A percentile compares a stretch with the other conserved stretches of the same genome.
phyloP scores from a whole-genome alignment of 2,888 invertebrate species.

The Agrotis puta region DNA sequence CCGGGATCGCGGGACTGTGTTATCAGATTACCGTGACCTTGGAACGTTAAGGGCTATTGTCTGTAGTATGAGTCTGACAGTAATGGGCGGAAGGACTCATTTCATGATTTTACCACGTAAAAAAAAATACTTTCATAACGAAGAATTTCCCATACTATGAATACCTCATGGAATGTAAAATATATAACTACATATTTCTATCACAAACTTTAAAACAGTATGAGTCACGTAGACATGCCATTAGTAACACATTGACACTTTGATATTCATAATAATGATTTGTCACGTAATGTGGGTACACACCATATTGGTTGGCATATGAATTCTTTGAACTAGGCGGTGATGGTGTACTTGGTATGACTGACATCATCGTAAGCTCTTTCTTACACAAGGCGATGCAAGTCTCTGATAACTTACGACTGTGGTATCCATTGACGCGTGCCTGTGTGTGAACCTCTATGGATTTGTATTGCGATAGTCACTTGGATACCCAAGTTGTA shows the following conservation, averaged over 20 bases:
- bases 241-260: slow-evolving; percentile 14
- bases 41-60: too few species aligned
- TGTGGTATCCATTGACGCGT: too few species aligned
- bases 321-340: slow-evolving; percentile 9
- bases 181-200: slow-evolving; percentile 16
- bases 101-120: too few species aligned
- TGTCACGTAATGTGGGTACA: slow-evolving; percentile 64
- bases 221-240: slow-evolving; percentile 46
- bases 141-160: slow-evolving; percentile 20
- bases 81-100: too few species aligned
- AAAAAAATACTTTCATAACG: not conserved
- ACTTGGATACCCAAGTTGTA: too few species aligned
- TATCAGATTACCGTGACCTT: too few species aligned
- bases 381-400: too few species aligned
- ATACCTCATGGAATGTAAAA: slow-evolving; percentile 39
- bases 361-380: slow-evolving; percentile 23
- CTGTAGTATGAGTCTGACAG: too few species aligned
- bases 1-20: too few species aligned
- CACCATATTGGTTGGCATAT: slow-evolving; percentile 30
- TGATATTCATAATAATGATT: slow-evolving; percentile 57
- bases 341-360: not conserved
- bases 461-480: too few species aligned
- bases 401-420: too few species aligned
- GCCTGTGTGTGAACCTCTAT: too few species aligned
- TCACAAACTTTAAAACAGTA: slow-evolving; percentile 50